Base-by-base conservation (phyloP, 2,888 invertebrate species). In the Arge pagana region DNA sequence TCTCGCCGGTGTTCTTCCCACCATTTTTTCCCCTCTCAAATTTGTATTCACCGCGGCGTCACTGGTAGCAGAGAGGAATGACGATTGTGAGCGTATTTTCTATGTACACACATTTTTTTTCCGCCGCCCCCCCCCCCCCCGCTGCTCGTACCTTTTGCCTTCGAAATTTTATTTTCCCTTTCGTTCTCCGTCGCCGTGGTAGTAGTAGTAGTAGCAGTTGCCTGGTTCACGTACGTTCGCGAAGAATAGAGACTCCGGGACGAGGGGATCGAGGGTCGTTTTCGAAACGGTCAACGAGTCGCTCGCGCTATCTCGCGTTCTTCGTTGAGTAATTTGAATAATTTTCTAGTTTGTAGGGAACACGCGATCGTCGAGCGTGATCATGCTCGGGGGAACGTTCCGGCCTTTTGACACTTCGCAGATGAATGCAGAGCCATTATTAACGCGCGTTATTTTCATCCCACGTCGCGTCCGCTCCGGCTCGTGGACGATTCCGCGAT, bases 301-400 rank as follows among this genome's bases (percentile, higher is more conserved):
- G 6, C 31, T 7, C 8, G 21, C 21, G 28, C 31, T 16, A 21
- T 26, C 39, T 11, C n/a, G n/a, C 19, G 13, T n/a, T 21, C 8
- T 26, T 50, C 40, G 35, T 6, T 30, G 21, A 23, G 48, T 48
- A 36, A 56, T 59, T 60, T 60, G 52, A 58, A 65, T 64, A 63
- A 64, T 65, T 60, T 50, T 50, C 56, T 45, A 58, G 60, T 62
- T 61, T 60, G 41, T 45, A 60, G 55, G 57, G 53, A 53, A 55
- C 35, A 33, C 30, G 30, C 4, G 4, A 18, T n/a, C 6, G n/a
- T n/a, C n/a, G n/a, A n/a, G 18, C 33, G 31, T 33, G 30, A 30
- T 42, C 42, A 11, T 42, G n/a, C 15, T 42, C 30, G 30, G 15
- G 15, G 24, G 33, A 35, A 33, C 45, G 31, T 16, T 43, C 8